Evolutionary conservation across 1,140 invertebrate species (phyloP).

Genomic region (Meloidogyne chitwoodi): DNA sequence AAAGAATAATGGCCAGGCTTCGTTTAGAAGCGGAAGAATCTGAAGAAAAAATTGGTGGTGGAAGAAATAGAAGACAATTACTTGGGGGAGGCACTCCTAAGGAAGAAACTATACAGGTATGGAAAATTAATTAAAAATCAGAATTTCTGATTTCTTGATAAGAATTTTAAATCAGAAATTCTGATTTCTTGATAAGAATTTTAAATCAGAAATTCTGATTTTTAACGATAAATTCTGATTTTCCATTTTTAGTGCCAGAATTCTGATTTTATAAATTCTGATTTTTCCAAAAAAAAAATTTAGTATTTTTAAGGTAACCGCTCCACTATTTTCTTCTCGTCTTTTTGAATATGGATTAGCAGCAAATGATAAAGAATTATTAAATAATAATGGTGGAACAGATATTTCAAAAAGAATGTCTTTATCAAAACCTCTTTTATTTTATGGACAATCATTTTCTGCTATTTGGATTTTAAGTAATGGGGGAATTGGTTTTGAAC

Average conservation of each 20-base stretch:
- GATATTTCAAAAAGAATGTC: constrained; percentile 52
- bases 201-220: too few species aligned
- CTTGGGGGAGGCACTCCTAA: constrained; percentile 39
- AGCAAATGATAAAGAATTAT: constrained; percentile 48
- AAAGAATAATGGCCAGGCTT: constrained; percentile 53
- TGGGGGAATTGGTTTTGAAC: constrained; percentile 58
- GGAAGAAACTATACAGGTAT: constrained; percentile 56
- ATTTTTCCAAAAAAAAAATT: constrained; percentile 7
- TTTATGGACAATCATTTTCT: constrained; percentile 49
- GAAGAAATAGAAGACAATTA: constrained; percentile 41
- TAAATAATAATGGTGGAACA: constrained; percentile 22
- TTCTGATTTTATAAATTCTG: not conserved
- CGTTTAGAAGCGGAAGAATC: constrained; percentile 43
- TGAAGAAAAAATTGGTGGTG: not conserved
- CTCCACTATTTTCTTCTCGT: constrained; percentile 56
- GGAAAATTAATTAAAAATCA: not conserved
- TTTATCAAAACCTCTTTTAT: constrained; percentile 47
- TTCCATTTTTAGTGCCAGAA: not conserved
- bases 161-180: constrained; percentile 4
- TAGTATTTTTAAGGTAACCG: constrained; percentile 54
- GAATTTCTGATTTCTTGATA: not conserved
- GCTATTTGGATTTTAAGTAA: constrained; percentile 56
- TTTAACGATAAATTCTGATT: too few species aligned
- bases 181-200: not conserved
- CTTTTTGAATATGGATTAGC: constrained; percentile 58